A percentile compares a stretch with the other conserved stretches of the same genome.
Evolutionary conservation across 2,888 invertebrate species (phyloP).

Genomic region (Cepaea hortensis): DNA sequence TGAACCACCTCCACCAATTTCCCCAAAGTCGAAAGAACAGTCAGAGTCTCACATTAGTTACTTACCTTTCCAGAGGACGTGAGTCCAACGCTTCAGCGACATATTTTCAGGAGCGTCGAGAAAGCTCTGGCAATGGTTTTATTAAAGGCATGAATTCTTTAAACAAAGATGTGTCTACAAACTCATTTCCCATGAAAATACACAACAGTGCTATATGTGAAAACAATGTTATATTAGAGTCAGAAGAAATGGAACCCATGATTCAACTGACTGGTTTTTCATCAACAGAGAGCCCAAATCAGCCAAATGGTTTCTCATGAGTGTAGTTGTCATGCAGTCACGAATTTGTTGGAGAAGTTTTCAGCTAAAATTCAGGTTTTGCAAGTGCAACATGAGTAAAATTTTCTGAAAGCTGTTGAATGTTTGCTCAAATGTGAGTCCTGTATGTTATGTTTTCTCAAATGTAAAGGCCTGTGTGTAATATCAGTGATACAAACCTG

Average conservation of each 20-base stretch:
- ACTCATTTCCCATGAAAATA: not conserved
- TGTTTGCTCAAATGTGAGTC: too few relatives aligned
- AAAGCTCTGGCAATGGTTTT: slow-evolving; percentile 11
- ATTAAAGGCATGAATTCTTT: not conserved
- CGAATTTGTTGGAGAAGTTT: not conserved
- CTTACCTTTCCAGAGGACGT: slow-evolving; percentile 38
- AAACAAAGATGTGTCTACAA: slow-evolving; percentile 20
- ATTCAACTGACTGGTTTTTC: slow-evolving; percentile 4
- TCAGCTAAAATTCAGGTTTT: too few relatives aligned
- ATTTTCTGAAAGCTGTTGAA: too few relatives aligned
- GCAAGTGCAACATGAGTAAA: too few relatives aligned
- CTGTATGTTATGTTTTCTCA: too few relatives aligned
- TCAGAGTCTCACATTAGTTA: slow-evolving; percentile 40
- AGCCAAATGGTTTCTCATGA: slow-evolving; percentile 12
- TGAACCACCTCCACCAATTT: slow-evolving; percentile 35
- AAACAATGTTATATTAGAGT: slow-evolving; percentile 15
- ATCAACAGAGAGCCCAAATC: slow-evolving; percentile 6
- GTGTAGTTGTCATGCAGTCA: not conserved
- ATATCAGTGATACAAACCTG: too few relatives aligned
- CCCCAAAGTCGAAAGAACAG: slow-evolving; percentile 35
- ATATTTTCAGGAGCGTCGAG: slow-evolving; percentile 28
- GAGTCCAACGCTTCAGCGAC: slow-evolving; percentile 40
- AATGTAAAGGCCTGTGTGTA: too few relatives aligned
- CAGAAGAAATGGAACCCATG: slow-evolving; percentile 42
- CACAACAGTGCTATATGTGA: not conserved